A percentile compares a stretch with the other conserved stretches of the same genome.
phyloP scores from a whole-genome alignment of 2,797 vertebrate species.

The Lates japonicus region DNA sequence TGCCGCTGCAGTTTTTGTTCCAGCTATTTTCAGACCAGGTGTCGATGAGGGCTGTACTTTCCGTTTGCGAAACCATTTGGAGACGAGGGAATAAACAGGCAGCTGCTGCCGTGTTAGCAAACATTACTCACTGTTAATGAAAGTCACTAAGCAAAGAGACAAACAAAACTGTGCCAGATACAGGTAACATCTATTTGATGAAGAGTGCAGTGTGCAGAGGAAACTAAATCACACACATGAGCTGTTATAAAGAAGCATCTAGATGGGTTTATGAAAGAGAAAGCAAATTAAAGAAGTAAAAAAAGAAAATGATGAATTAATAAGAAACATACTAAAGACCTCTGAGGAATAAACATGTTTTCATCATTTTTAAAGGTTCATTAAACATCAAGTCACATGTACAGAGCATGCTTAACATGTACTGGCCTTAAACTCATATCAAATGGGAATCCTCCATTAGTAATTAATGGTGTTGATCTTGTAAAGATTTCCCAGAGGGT shows the following conservation, averaged over 20 bases:
- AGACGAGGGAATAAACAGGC: slow-evolving; percentile 34
- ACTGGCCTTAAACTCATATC: slow-evolving; percentile 29
- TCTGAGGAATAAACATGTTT: slow-evolving; percentile 20
- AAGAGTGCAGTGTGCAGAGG: slow-evolving; percentile 25
- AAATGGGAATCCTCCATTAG: slow-evolving; percentile 47
- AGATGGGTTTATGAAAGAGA: slow-evolving; percentile 31
- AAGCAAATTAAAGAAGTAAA: background rate
- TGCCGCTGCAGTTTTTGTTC: slow-evolving; percentile 6
- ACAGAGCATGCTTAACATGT: slow-evolving; percentile 21
- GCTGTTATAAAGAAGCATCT: slow-evolving; percentile 12
- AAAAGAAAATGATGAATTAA: slow-evolving; percentile 45
- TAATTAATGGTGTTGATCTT: slow-evolving; percentile 74
- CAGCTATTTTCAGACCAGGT: slow-evolving; percentile 34
- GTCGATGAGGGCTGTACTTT: background rate
- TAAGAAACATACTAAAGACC: background rate
- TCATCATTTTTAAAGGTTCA: slow-evolving; percentile 28
- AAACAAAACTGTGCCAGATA: slow-evolving; percentile 20
- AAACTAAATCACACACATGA: slow-evolving; percentile 24
- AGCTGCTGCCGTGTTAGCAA: slow-evolving; percentile 32
- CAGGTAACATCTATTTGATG: slow-evolving; percentile 47
- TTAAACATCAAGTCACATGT: slow-evolving; percentile 40
- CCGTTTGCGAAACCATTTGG: background rate
- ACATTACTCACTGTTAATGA: slow-evolving; percentile 45
- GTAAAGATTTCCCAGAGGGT: slow-evolving; percentile 70
- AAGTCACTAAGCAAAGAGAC: slow-evolving; percentile 55